Evolutionary conservation across 2,888 invertebrate species (phyloP), one percentile per base, ranked within the genome.

Genomic region (Anoplius nigerrimus): DNA sequence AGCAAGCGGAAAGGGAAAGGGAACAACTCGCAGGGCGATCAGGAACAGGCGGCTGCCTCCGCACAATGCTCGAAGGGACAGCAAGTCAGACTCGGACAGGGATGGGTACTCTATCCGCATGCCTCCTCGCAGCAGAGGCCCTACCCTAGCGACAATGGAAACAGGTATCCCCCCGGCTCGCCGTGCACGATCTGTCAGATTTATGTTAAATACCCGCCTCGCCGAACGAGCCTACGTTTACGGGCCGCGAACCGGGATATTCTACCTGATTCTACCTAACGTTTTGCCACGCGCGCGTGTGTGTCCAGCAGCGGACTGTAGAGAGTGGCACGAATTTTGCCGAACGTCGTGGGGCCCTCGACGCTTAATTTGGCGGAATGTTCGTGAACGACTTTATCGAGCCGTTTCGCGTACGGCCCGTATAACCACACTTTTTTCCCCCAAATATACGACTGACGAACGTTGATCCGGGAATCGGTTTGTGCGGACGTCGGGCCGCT

Each of bases 1-100:
- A 93, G 93, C 82, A 95, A 95, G 90, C 95, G 95, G 91, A 95
- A 95, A 91, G 94, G 93, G 88, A 94, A 94, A 90, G 34, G 34
- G 34, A 81, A 90, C 83, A 91, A 90, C 90, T 90, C 91, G 88
- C 92, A 92, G 64, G 77, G 82, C 86, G 88, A 88, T 66, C 74
- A 82, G 46, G 91, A 90, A 86, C 74, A 82, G 45, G 91, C 90
- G 86, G 90, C 81, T 63, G 69, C 90, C 86, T 81, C 81, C 24
- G 84, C 83, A 27, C 84, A 84, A 64, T 82, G 81, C 55, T 85
- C 86, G 6, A 85, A 83, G 71, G 76, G 80, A 27, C 71, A 81
- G 59, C 73, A 79, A 27, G 71, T 71, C 61, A 62, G 66, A 8
- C 75, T 74, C 45, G 70, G 75, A 53, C 80, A 81, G 71, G 68